A percentile compares a stretch with the other conserved stretches of the same genome.
phyloP scores from a whole-genome alignment of 2,888 invertebrate species.

The Acleris literana region DNA sequence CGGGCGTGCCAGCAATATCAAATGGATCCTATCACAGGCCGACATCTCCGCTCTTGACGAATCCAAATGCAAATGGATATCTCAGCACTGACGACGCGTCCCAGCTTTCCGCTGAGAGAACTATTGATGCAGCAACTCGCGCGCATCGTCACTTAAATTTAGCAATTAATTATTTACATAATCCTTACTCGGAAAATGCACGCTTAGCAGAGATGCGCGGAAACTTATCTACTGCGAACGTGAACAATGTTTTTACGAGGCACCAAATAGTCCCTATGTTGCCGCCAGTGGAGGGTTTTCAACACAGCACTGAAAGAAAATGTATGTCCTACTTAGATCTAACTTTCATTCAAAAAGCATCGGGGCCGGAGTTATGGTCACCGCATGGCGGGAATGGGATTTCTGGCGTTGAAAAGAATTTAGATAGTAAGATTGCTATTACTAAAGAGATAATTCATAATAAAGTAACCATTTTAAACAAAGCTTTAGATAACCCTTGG shows the following conservation, averaged over 20 bases:
- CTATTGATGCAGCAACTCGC: slow-evolving; percentile 47
- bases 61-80: slow-evolving; percentile 68
- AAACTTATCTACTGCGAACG: slow-evolving; percentile 5
- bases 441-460: slow-evolving; percentile 2
- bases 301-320: slow-evolving; percentile 3
- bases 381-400: neutral
- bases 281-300: neutral
- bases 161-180: slow-evolving; percentile 5
- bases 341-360: slow-evolving; percentile 39
- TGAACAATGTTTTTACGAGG: neutral
- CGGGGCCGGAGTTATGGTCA: slow-evolving; percentile 24
- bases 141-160: slow-evolving; percentile 39
- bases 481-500: slow-evolving; percentile 84
- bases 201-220: neutral
- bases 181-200: slow-evolving; percentile 4
- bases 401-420: neutral
- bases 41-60: slow-evolving; percentile 71
- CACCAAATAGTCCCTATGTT: neutral
- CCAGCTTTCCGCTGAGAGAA: slow-evolving; percentile 52
- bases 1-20: slow-evolving; percentile 75
- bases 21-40: slow-evolving; percentile 70
- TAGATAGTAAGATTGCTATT: neutral
- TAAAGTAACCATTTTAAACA: slow-evolving; percentile 69
- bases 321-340: slow-evolving; percentile 43
- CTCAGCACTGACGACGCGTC: slow-evolving; percentile 53